Percentiles rank a stretch among this genome's conserved stretches.
Conservation (phyloP, 1,140 invertebrate species). For the Penaeus japonicus region DNA sequence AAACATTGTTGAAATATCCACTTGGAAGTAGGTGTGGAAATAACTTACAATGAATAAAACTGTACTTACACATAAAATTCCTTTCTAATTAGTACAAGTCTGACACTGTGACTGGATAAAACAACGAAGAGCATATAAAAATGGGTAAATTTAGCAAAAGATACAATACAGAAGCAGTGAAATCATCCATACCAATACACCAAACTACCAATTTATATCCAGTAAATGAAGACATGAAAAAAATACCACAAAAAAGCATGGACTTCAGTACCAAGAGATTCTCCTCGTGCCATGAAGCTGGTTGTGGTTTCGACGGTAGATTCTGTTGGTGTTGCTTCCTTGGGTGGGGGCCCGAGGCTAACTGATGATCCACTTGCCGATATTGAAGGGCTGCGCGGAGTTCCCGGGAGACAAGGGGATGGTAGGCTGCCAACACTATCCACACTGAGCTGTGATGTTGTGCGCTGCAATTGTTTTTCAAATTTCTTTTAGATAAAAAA, state of each 20-base stretch:
- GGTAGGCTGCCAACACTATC: slow-evolving; percentile 46
- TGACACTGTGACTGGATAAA: no score
- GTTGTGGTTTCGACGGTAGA: slow-evolving; percentile 23
- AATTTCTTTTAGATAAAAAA: neutral
- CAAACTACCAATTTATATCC: no score
- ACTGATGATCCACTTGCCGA: slow-evolving; percentile 27
- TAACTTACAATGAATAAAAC: no score
- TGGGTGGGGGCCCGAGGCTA: slow-evolving; percentile 15
- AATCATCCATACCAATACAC: no score
- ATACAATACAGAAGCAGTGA: no score
- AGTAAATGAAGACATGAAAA: no score
- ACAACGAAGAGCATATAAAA: no score
- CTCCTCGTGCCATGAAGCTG: slow-evolving; percentile 47
- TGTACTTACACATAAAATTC: no score
- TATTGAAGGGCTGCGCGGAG: slow-evolving; percentile 32
- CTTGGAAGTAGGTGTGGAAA: no score
- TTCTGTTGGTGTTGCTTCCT: neutral
- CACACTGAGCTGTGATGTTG: slow-evolving; percentile 46
- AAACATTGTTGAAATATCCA: no score
- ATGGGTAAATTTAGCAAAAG: no score
- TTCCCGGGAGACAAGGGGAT: slow-evolving; percentile 36
- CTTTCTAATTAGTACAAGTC: no score
- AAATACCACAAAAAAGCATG: neutral
- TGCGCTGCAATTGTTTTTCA: slow-evolving; percentile 36
- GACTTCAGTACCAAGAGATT: slow-evolving; percentile 36